Evolutionary conservation across 2,797 vertebrate genomes (phyloP), one percentile per base, ranked within the genome.

Genomic region (Microchirus variegatus): DNA sequence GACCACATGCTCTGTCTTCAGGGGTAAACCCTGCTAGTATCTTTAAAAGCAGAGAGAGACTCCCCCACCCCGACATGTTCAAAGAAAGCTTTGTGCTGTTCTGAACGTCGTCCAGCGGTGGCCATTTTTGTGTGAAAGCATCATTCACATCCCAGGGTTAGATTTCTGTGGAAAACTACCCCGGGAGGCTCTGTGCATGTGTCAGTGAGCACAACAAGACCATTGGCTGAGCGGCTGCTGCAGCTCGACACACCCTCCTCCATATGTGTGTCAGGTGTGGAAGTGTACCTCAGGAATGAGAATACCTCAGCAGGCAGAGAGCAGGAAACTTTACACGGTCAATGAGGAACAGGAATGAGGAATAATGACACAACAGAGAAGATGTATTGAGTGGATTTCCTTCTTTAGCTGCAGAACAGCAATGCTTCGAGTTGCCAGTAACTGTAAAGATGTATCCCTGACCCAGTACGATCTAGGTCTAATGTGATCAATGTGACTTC

Each of bases 141-240:
- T 88, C 87, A 87, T 87, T 91, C 86, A 90, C 81, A 3, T 76
- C 72, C 64, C 43, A 0, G 61, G 74, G 36, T 80, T 57, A 55
- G 64, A 77, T 60, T 75, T 83, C 75, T 85, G 77, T 87, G 88
- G 90, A 91, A 91, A 89, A 91, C 80, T 91, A 90, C 88, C 88
- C 45, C 9, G 64, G 35, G 56, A 78, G 69, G 66, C 16, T 26
- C 51, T 22, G 51, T 53, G 36, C 26, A 67, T 63, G 67, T 71
- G 70, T 80, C 15, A 38, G 65, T 1, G 0, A 59, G 53, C 16
- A n/a, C 57, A n/a, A 13, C 22, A 9, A 67, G 63, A 62, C 64
- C 64, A 59, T 75, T 83, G 78, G 80, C 71, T 79, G 22, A 19
- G n/a, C 10, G 41, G 43, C 43, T 59, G 40, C 63, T 53, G n/a